Base-by-base conservation (phyloP, 2,888 invertebrate species). In the Papilio protenor region DNA sequence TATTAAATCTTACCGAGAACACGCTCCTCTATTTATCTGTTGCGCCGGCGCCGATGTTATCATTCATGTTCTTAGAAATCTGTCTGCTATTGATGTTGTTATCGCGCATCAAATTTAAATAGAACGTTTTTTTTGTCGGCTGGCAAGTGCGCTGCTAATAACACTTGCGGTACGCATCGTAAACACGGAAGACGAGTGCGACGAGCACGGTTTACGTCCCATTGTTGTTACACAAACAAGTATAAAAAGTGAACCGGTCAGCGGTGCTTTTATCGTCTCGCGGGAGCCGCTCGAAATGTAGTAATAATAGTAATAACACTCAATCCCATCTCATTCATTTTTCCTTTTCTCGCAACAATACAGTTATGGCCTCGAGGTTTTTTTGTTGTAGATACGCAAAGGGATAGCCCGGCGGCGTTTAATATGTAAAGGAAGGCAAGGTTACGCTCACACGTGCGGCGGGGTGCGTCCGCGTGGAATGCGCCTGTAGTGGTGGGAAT, bases 401-500 rank as follows among this genome's bases (percentile, higher is more conserved):
- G 94, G 94, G 93, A 93, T 94, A 93, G 92, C 93, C 94, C 92
- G 92, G 85, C 92, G 92, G 92, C 92, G 90, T 93, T 94, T 93
- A 92, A 93, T 94, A 94, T 94, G 94, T 94, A 94, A 94, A 94
- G 91, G 93, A 94, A 93, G 94, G 91, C 93, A 92, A 94, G 94
- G 94, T 93, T 93, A 92, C 91, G 91, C 93, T 83, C 94, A 93
- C 94, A 94, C 93, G 87, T 86, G 84, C 84, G 86, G 80, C 84
- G 86, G 80, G 81, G 81, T 84, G 87, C 89, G 89, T 91, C 88
- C 85, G 90, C 91, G 90, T 91, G 89, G 91, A 90, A 89, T 92
- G 92, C 89, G 92, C 87, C 88, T 93, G 94, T 94, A 91, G 92
- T 94, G 87, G 91, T 92, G 94, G 94, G 94, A 93, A 92, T 94